These are phyloP conservation scores for Drosophila elegans DNA, from an alignment of 1,140 invertebrate species.

Conservation along the genomic window DNA sequence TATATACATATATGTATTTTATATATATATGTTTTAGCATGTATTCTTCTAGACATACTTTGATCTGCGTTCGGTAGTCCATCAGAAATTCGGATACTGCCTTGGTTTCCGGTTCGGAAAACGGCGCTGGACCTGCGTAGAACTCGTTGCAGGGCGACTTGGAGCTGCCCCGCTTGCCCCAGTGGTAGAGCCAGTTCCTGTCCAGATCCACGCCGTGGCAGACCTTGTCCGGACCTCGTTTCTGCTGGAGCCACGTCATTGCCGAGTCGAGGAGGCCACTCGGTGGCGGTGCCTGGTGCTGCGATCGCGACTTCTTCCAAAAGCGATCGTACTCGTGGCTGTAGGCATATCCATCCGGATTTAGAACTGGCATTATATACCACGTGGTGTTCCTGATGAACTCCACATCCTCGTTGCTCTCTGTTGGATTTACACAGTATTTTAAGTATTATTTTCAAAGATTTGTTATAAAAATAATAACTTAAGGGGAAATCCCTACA, in stretches of 20 bases:
- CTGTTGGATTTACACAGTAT: slow-evolving; percentile 10
- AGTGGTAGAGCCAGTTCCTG: slow-evolving; percentile 89
- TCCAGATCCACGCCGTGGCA: slow-evolving; percentile 89
- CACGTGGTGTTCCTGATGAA: slow-evolving; percentile 86
- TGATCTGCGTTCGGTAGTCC: slow-evolving; percentile 87
- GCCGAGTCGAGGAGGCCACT: slow-evolving; percentile 75
- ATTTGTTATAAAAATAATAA: too few species aligned
- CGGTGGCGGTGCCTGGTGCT: slow-evolving; percentile 70
- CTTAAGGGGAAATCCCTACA: too few species aligned
- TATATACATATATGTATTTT: too few species aligned
- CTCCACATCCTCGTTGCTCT: slow-evolving; percentile 64
- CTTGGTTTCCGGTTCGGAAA: slow-evolving; percentile 94
- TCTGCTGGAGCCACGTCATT: slow-evolving; percentile 81
- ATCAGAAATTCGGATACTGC: slow-evolving; percentile 88
- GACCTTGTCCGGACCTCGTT: slow-evolving; percentile 52
- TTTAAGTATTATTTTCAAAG: too few species aligned
- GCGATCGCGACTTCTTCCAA: slow-evolving; percentile 92
- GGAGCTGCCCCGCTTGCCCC: slow-evolving; percentile 91
- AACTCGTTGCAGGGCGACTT: slow-evolving; percentile 91
- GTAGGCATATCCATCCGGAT: slow-evolving; percentile 93
- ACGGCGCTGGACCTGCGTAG: slow-evolving; percentile 90
- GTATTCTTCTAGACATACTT: slow-evolving; percentile 72
- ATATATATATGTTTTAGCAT: too few species aligned
- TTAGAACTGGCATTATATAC: slow-evolving; percentile 91
- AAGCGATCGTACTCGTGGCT: slow-evolving; percentile 90